Base-by-base conservation (phyloP, 2,888 invertebrate genomes). In the Habroteleia sp. region DNA sequence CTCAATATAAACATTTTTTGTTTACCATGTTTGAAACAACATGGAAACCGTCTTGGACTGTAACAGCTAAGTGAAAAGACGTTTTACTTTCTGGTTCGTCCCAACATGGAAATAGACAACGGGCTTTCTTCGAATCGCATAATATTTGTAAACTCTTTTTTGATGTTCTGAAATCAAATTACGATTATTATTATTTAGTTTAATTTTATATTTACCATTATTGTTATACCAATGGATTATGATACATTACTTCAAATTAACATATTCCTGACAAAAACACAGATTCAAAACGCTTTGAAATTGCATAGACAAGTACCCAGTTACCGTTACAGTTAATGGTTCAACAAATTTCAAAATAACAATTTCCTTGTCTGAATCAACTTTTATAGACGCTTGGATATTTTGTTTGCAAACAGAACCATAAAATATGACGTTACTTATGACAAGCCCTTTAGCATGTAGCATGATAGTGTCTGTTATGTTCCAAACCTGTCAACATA, bases 41-140 rank as follows among this genome's bases (percentile, higher is more conserved):
- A 0, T 13, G 4, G 7, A 14, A 8, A 35, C 7, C 3, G 3
- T 14, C 4, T 14, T 1, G 35, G 7, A 35, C 14, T 14, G 14
- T 6, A 35, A 35, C 35, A 14, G 14, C 35, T 35, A 35, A 7
- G 7, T 35, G 35, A 14, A 35, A 35, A 14, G 35, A 35, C 7
- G 35, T 0, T 35, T 14, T 13, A 0, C 13, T 14, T 7, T 2
- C 7, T 35, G 35, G 14, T 14, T 35, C 35, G 6, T 35, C 35
- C 35, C 35, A 35, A 35, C 35, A 35, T 14, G 35, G 35, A 35
- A 35, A 35, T 6, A 35, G 14, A 6, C 14, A 14, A 7, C 35
- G 35, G 6, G 35, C 35, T 35, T 35, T 35, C 7, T 14, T 13
- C 1, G 13, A 13, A 14, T 13, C 7, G 7, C 35, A 35, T 0